Evolutionary conservation across 1,140 invertebrate species (phyloP).

Genomic region (Drosophila bocqueti): DNA sequence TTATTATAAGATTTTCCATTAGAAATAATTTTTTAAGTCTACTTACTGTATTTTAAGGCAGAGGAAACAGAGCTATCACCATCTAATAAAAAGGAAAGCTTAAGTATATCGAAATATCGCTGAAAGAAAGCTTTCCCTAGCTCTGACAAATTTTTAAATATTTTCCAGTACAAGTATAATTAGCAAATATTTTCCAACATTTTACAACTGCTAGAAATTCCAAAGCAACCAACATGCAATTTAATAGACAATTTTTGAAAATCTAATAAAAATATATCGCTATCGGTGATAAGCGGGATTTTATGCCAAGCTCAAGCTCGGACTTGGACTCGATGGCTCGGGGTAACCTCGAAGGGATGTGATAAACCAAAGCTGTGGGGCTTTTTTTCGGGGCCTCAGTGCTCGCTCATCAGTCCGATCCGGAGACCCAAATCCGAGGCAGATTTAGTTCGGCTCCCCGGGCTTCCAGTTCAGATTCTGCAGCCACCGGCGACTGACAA

Average conservation of each 20-base stretch:
- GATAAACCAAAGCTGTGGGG: slow-evolving; percentile 31
- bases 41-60: not conserved
- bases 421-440: slow-evolving; percentile 61
- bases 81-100: slow-evolving; percentile 4
- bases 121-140: slow-evolving; percentile 8
- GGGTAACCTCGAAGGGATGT: slow-evolving; percentile 17
- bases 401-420: slow-evolving; percentile 48
- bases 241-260: not conserved
- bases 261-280: not conserved
- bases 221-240: not conserved
- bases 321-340: slow-evolving; percentile 3
- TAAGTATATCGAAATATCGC: not conserved
- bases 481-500: slow-evolving; percentile 56
- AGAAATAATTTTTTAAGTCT: no score
- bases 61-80: not conserved
- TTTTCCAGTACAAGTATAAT: not conserved
- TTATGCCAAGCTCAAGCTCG: slow-evolving; percentile 35
- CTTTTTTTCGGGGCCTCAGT: slow-evolving; percentile 29
- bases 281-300: slow-evolving; percentile 19
- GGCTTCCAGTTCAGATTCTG: slow-evolving; percentile 59
- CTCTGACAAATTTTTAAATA: slow-evolving; percentile 1
- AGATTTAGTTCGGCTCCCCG: slow-evolving; percentile 49
- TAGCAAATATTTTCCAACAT: not conserved
- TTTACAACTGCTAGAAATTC: not conserved
- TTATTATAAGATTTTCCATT: not conserved